These are phyloP conservation scores for Orientallactaga sibirica DNA, from an alignment of 2,797 vertebrate species.

Conservation along the genomic window DNA sequence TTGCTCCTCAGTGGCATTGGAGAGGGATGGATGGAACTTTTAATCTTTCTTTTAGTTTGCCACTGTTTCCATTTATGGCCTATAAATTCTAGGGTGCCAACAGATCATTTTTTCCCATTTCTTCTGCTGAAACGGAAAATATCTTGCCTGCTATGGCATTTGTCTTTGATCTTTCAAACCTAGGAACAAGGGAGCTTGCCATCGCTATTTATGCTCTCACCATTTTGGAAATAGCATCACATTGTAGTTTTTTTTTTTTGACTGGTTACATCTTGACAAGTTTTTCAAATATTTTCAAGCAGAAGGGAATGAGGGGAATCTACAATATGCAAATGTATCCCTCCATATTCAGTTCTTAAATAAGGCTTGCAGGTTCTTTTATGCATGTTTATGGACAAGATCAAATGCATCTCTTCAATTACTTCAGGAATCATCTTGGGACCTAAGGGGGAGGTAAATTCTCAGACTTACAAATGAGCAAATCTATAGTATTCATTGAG, in stretches of 20 bases:
- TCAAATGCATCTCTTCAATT: background rate
- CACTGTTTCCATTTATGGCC: background rate
- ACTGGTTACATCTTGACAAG: background rate
- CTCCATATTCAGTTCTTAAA: background rate
- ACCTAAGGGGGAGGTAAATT: background rate
- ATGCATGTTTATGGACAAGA: background rate
- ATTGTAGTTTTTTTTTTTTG: background rate
- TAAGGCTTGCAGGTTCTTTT: background rate
- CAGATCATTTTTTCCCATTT: background rate
- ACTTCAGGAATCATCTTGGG: background rate
- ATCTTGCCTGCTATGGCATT: background rate
- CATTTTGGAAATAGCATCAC: constrained; percentile 18
- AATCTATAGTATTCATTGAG: background rate
- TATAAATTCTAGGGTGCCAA: background rate
- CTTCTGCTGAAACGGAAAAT: background rate
- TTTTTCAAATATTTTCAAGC: background rate
- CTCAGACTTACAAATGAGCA: background rate
- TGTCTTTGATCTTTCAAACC: background rate
- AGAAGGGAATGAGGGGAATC: background rate
- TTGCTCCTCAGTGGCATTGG: background rate
- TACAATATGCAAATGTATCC: background rate
- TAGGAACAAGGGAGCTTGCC: background rate
- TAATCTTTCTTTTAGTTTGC: background rate
- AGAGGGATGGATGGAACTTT: background rate
- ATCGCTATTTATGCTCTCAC: background rate